Base-by-base conservation (phyloP, 2,113 vertebrate genomes). In the Corythoichthys haematopterus region DNA sequence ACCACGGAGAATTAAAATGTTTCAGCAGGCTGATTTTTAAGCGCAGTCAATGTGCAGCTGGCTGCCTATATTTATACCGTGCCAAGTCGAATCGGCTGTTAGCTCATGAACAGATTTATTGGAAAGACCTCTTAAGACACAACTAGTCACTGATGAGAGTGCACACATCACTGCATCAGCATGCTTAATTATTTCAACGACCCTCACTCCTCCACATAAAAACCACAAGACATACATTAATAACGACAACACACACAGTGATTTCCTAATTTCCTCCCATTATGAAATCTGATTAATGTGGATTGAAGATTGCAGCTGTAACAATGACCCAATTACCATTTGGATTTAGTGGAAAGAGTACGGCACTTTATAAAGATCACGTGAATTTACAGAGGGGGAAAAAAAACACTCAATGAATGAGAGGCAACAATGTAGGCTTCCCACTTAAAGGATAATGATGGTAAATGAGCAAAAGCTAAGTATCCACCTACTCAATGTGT, bases 211-310 rank as follows among this genome's bases (percentile, higher is more conserved):
- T 43, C 67, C 9, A 2, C 38, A 6, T 36, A 10, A 12, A 10
- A 40, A n/a, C 35, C 62, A 28, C 40, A 51, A 13, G 52, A 52
- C 10, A 14, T 35, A 56, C 28, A 35, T 56, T 35, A 35, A 35
- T 35, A 35, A 35, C 38, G 2, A 40, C 55, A 64, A 47, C 61
- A 35, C 72, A 83, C 51, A 50, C 55, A 53, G 4, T 56, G 60
- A 81, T 81, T 76, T 72, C 62, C 65, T 59, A 50, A 53, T 68
- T 80, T 59, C 71, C 70, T 63, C 73, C 46, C 47, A 50, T 77
- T 76, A 85, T 80, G 56, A 80, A 80, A 85, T 70, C 58, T 81
- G 71, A 88, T 84, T 84, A 83, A 81, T 81, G 66, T 66, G 72
- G 75, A 78, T 69, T 68, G 40, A 66, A 79, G 76, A 73, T 90